Conservation (phyloP, 2,113 vertebrate genomes). For the Irena cyanogastra region DNA sequence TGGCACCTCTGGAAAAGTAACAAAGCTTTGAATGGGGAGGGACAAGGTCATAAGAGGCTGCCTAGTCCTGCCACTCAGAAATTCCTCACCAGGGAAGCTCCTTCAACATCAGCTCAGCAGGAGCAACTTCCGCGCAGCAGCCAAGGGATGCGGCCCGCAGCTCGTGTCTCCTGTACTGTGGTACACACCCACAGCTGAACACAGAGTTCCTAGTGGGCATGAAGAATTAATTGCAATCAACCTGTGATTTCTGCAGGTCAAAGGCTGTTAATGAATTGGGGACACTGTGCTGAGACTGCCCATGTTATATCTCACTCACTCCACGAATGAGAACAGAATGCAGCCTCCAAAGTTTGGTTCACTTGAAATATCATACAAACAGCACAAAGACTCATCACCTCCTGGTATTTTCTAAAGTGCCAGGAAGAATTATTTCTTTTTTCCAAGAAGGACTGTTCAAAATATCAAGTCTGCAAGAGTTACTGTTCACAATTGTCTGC, state of each 20-base stretch:
- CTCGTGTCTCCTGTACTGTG: accelerated
- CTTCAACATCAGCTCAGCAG: neutral
- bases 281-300: neutral
- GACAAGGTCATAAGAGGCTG: neutral
- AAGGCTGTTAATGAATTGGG: neutral
- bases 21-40: neutral
- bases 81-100: neutral
- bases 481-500: neutral
- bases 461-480: neutral
- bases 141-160: accelerated
- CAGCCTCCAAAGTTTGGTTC: neutral
- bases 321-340: neutral
- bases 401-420: neutral
- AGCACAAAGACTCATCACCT: neutral
- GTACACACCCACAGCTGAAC: neutral
- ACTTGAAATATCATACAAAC: neutral
- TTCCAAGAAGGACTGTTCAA: neutral
- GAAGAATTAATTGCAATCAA: neutral
- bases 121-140: accelerated
- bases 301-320: accelerated
- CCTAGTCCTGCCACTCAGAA: neutral
- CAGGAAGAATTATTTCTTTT: neutral
- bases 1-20: neutral
- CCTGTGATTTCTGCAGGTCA: neutral
- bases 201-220: neutral